Conservation (phyloP, 2,888 invertebrate genomes). For the Caenorhabditis sp. region DNA sequence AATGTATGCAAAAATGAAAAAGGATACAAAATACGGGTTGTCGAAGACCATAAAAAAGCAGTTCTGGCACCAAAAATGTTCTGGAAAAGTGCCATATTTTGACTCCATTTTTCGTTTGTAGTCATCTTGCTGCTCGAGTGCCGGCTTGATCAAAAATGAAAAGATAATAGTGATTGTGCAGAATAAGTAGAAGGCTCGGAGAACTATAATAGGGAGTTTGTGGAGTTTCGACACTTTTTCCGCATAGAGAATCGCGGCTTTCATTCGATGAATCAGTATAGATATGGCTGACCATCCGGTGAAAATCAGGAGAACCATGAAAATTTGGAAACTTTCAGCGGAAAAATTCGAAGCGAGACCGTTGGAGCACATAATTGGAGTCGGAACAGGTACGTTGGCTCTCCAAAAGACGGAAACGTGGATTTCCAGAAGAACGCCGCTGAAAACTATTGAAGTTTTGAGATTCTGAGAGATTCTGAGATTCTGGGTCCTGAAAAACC, state of each 20-base stretch:
- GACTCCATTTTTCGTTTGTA: constrained; percentile 19
- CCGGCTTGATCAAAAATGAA: background rate
- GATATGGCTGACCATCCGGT: constrained; percentile 4
- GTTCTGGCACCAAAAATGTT: constrained; percentile 14
- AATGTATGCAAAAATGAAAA: constrained; percentile 2
- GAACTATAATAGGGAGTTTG: background rate
- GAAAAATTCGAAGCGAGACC: background rate
- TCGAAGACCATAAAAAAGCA: constrained; percentile 21
- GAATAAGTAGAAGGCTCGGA: background rate
- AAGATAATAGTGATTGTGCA: background rate
- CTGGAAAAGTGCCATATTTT: constrained; percentile 8
- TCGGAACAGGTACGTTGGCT: background rate
- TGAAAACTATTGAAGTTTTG: background rate
- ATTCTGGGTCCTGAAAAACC: too few relatives aligned
- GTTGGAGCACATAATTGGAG: background rate
- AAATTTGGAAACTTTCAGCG: background rate
- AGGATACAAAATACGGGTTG: background rate
- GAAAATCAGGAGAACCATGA: background rate
- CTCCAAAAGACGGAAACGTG: constrained; percentile 14
- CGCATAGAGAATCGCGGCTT: background rate
- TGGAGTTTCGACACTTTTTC: background rate
- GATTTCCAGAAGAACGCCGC: constrained; percentile 14
- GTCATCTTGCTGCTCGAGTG: background rate
- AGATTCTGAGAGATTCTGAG: background rate
- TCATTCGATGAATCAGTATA: constrained; percentile 15